A percentile compares a stretch with the other conserved stretches of the same genome.
These are phyloP conservation scores for Peromyscus leucopus DNA, from an alignment of 2,113 vertebrate genomes.

Conservation along the genomic window DNA sequence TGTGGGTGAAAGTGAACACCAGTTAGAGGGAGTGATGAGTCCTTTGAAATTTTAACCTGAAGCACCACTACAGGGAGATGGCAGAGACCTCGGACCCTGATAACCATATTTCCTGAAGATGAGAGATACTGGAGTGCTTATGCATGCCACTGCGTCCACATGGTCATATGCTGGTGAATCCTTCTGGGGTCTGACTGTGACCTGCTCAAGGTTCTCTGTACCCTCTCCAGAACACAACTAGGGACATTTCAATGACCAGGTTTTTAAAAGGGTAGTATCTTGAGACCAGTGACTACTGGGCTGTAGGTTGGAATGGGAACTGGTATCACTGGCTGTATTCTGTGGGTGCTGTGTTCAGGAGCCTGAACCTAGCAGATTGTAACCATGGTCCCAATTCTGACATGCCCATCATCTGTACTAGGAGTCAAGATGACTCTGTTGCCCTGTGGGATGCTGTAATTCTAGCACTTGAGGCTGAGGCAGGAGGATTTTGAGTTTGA, in stretches of 20 bases:
- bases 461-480: neutral
- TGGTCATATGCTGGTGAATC: neutral
- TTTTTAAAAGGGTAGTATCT: slow-evolving; percentile 9
- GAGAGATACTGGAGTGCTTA: neutral
- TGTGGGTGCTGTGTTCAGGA: slow-evolving; percentile 31
- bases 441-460: neutral
- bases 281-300: slow-evolving; percentile 2
- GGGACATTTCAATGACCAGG: slow-evolving; percentile 40
- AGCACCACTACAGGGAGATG: neutral
- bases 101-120: slow-evolving; percentile 37
- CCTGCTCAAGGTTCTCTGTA: neutral
- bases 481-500: neutral
- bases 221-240: slow-evolving; percentile 40
- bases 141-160: neutral
- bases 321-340: neutral
- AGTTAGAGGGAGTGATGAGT: neutral
- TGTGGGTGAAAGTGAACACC: slow-evolving; percentile 1
- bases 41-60: slow-evolving; percentile 17
- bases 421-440: slow-evolving; percentile 16
- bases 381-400: neutral
- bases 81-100: neutral
- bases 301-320: neutral
- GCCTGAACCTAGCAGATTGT: neutral
- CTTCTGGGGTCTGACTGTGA: neutral
- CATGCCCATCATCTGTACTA: neutral